phyloP scores from a whole-genome alignment of 2,888 invertebrate genomes.

The Linnaemya vulpina region DNA sequence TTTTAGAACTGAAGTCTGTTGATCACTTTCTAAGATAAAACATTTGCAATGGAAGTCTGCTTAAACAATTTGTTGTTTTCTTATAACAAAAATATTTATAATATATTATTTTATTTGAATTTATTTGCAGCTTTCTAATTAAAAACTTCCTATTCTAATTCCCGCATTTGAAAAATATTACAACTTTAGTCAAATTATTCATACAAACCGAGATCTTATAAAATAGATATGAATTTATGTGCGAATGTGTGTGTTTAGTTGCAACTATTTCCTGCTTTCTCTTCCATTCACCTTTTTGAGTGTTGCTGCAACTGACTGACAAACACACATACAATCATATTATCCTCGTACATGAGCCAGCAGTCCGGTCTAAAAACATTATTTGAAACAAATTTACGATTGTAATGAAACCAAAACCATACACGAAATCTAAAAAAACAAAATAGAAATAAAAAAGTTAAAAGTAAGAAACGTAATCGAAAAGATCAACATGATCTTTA shows the following conservation, averaged over 20 bases:
- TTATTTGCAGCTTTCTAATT: background rate
- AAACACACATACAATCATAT: background rate
- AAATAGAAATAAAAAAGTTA: background rate
- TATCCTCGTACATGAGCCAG: conserved; percentile 6
- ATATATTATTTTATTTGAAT: background rate
- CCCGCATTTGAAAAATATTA: conserved; percentile 21
- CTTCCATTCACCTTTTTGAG: conserved; percentile 59
- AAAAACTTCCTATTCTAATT: background rate
- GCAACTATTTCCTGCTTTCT: conserved; percentile 70
- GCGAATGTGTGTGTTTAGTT: conserved; percentile 2
- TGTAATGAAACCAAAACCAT: conserved; percentile 62
- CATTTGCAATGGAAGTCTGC: no score
- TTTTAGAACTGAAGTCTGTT: background rate
- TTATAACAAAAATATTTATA: background rate
- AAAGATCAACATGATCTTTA: conserved; percentile 69
- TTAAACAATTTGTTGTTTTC: no score
- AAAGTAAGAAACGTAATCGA: conserved; percentile 35
- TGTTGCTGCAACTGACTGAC: background rate
- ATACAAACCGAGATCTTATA: conserved; percentile 18
- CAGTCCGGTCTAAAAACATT: conserved; percentile 56
- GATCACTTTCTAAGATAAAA: no score
- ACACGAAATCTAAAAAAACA: conserved; percentile 30
- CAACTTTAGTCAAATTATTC: background rate
- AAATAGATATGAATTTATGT: conserved; percentile 2
- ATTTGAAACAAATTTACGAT: conserved; percentile 66